A percentile compares a stretch with the other conserved stretches of the same genome.
Conservation (phyloP, 2,888 invertebrate species). For the Cotesia congregata region DNA sequence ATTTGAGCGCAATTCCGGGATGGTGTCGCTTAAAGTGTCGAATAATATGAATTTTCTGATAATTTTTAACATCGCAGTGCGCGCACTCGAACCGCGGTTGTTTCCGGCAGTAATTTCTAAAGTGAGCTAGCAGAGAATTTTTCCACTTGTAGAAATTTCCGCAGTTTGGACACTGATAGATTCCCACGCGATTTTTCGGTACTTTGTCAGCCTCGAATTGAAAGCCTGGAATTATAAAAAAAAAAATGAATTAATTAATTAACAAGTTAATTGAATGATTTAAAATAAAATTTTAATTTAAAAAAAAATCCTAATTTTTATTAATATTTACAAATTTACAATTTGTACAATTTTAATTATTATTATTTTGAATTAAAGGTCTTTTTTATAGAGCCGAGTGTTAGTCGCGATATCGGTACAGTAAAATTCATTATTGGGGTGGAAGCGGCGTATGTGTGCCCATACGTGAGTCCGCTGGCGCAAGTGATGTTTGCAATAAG, state of each 20-base stretch:
- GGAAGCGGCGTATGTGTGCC: constrained; percentile 64
- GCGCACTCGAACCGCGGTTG: constrained; percentile 55
- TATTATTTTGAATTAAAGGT: neutral
- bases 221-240: constrained; percentile 48
- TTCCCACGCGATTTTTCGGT: constrained; percentile 38
- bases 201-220: constrained; percentile 11
- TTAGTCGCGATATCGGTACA: constrained; percentile 65
- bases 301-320: no score
- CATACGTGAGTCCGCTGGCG: constrained; percentile 65
- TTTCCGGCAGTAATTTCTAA: constrained; percentile 56
- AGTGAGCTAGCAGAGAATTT: constrained; percentile 58
- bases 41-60: constrained; percentile 59
- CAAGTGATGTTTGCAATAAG: constrained; percentile 65
- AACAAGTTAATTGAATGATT: neutral
- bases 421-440: constrained; percentile 60
- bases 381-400: constrained; percentile 48
- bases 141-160: constrained; percentile 59
- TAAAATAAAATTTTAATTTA: neutral
- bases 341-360: neutral
- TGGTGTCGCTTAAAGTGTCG: constrained; percentile 54
- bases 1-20: constrained; percentile 47
- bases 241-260: constrained; percentile 13
- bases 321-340: no score
- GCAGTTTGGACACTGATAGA: constrained; percentile 60
- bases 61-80: constrained; percentile 59